Conservation (phyloP, 1,140 invertebrate genomes). For the Cyrtorhinus lividipennis region DNA sequence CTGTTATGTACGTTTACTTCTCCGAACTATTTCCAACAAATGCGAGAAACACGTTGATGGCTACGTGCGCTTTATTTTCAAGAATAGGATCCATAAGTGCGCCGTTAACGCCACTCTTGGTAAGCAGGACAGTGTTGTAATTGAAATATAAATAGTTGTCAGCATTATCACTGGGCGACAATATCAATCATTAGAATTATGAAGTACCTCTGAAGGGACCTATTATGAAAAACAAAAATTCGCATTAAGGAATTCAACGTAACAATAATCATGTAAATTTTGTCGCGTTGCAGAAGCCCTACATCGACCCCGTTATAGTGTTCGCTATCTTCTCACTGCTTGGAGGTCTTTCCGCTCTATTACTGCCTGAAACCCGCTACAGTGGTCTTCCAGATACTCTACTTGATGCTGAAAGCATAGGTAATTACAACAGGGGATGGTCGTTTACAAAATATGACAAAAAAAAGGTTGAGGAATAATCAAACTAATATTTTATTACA, state of each 20-base stretch:
- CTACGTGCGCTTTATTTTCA: conserved; percentile 51
- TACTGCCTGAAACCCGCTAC: conserved; percentile 52
- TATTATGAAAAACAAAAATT: no score
- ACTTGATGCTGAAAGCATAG: conserved; percentile 47
- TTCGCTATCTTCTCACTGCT: conserved; percentile 48
- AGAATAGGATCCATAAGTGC: conserved; percentile 48
- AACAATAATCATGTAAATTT: no score
- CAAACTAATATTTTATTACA: no score
- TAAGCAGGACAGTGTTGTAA: no score
- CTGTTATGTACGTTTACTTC: conserved; percentile 51
- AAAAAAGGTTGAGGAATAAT: no score
- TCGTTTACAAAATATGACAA: no score
- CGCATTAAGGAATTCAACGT: no score
- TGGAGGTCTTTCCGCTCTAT: conserved; percentile 42
- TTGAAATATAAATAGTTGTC: no score
- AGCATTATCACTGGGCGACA: no score
- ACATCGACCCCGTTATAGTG: conserved; percentile 39
- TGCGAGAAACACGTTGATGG: conserved; percentile 45
- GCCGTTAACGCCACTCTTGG: conserved; percentile 49
- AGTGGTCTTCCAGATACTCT: conserved; percentile 52
- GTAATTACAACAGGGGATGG: conserved; percentile 22
- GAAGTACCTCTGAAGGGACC: no score
- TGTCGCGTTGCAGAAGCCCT: conserved; percentile 34
- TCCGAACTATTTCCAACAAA: conserved; percentile 57
- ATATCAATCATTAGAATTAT: no score